Evolutionary conservation across 2,113 vertebrate genomes (phyloP).

Genomic region (Hystrix brachyura): DNA sequence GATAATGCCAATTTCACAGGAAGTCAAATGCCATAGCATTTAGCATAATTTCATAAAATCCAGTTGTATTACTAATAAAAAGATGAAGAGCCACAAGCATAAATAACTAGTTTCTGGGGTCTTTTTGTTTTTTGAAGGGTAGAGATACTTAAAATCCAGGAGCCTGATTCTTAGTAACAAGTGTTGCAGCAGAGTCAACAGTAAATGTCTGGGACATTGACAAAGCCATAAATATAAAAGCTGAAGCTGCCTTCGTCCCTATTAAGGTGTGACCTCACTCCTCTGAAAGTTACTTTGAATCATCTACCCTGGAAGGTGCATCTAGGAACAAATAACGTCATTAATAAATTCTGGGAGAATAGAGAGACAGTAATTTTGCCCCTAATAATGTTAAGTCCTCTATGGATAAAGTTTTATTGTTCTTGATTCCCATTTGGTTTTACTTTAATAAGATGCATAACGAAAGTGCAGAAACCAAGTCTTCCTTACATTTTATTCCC

Average conservation of each 20-base stretch:
- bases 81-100: neutral
- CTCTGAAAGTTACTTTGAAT: constrained; percentile 2
- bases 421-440: constrained; percentile 61
- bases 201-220: neutral
- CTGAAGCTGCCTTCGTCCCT: neutral
- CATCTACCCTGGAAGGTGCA: neutral
- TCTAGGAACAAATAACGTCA: neutral
- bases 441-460: constrained; percentile 47
- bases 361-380: constrained; percentile 21
- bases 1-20: neutral
- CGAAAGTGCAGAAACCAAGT: constrained; percentile 51
- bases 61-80: constrained; percentile 31
- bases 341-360: neutral
- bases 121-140: neutral
- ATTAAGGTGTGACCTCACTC: neutral
- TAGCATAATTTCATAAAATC: constrained; percentile 49
- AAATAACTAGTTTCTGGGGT: constrained; percentile 29
- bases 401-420: constrained; percentile 33
- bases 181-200: neutral
- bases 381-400: neutral
- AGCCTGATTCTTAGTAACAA: constrained; percentile 30
- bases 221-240: neutral
- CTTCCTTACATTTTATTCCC: constrained; percentile 19
- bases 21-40: neutral
- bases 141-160: neutral